phyloP scores from a whole-genome alignment of 2,888 invertebrate genomes.

The Phlogophora meticulosa region DNA sequence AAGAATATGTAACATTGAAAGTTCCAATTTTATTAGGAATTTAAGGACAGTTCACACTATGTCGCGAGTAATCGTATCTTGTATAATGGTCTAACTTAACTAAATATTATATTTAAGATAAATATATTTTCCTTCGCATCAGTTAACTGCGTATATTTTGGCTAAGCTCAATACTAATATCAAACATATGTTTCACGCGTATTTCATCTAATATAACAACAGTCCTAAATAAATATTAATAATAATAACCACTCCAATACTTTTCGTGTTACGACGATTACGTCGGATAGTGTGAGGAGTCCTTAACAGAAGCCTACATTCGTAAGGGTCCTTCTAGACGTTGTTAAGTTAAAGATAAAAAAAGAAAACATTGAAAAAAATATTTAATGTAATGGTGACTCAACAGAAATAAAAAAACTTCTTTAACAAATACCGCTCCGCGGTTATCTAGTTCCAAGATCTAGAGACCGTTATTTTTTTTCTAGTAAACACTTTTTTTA shows the following conservation, averaged over 20 bases:
- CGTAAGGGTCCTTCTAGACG: slow-evolving; percentile 7
- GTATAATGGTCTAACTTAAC: not conserved
- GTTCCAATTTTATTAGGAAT: slow-evolving; percentile 16
- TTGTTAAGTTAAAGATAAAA: slow-evolving; percentile 6
- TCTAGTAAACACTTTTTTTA: slow-evolving; percentile 1
- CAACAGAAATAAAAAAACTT: slow-evolving; percentile 19
- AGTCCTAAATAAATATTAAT: not conserved
- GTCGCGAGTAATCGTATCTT: not conserved
- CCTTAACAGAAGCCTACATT: slow-evolving; percentile 23
- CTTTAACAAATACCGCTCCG: slow-evolving; percentile 31
- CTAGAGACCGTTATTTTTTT: not conserved
- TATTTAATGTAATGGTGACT: slow-evolving; percentile 9
- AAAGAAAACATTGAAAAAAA: slow-evolving; percentile 36
- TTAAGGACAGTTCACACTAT: slow-evolving; percentile 35
- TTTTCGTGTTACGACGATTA: not conserved
- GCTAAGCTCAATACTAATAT: not conserved
- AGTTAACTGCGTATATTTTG: slow-evolving; percentile 7
- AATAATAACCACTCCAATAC: not conserved
- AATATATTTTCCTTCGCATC: slow-evolving; percentile 10
- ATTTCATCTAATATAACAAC: slow-evolving; percentile 4
- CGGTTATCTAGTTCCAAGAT: slow-evolving; percentile 10
- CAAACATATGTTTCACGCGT: slow-evolving; percentile 1
- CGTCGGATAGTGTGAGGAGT: slow-evolving; percentile 20
- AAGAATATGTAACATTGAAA: slow-evolving; percentile 57
- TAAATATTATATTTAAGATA: not conserved